These are phyloP conservation scores for Plumapathes pennacea DNA, from an alignment of 92 coral and sea anemone species.

Conservation along the genomic window DNA sequence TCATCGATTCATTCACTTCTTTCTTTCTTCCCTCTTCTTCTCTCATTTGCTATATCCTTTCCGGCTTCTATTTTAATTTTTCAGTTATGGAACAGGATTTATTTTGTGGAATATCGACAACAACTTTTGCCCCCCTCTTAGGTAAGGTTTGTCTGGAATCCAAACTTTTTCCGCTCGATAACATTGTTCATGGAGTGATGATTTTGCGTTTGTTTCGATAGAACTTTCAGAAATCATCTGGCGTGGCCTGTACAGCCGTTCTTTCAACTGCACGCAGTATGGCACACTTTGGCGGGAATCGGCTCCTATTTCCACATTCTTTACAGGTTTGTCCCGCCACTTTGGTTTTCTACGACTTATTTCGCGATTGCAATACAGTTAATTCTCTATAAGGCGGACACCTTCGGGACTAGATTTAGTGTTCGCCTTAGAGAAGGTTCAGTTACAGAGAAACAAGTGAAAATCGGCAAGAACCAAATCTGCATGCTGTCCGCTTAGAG, in stretches of 20 bases:
- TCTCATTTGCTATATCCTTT: neutral
- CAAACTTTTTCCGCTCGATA: neutral
- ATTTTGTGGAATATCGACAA: constrained; percentile 94
- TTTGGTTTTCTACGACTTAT: too few relatives aligned
- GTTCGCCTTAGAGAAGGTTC: too few relatives aligned
- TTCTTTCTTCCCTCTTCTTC: neutral
- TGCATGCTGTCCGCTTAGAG: too few relatives aligned
- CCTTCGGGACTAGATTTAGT: too few relatives aligned
- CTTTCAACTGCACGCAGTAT: constrained; percentile 87
- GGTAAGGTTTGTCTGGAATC: constrained; percentile 38
- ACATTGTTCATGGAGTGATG: neutral
- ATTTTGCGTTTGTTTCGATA: constrained; percentile 9
- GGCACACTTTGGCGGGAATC: constrained; percentile 91
- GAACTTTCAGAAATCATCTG: constrained; percentile 46
- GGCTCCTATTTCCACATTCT: constrained; percentile 89
- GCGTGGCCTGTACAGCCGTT: constrained; percentile 68
- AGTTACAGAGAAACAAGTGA: too few relatives aligned
- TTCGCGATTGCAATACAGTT: too few relatives aligned
- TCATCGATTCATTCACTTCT: neutral
- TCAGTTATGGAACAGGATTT: constrained; percentile 83
- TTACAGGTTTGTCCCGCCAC: constrained; percentile 77
- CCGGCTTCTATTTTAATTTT: neutral
- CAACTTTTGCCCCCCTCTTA: constrained; percentile 75
- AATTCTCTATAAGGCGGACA: too few relatives aligned
- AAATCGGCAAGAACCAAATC: too few relatives aligned